Conservation (phyloP, 2,888 invertebrate genomes). For the Vesta saturnalis region DNA sequence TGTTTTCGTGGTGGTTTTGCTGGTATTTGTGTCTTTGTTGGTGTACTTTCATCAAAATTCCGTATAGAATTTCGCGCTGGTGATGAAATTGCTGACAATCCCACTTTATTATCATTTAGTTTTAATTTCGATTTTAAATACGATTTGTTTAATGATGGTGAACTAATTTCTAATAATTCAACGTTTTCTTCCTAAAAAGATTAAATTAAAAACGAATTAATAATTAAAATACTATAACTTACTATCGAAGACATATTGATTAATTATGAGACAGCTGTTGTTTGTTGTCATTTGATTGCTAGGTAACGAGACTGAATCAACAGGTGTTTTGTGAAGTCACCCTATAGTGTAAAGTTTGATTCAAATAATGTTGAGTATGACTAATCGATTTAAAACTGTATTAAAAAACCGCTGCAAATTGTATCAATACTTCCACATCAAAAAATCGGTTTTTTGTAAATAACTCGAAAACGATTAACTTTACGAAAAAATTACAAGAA, state of each 20-base stretch:
- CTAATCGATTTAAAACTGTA: too few species aligned
- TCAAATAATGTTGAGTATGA: too few species aligned
- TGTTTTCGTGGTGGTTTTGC: slow-evolving; percentile 7
- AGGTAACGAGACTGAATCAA: background rate
- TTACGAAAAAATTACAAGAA: too few species aligned
- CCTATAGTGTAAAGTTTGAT: too few species aligned
- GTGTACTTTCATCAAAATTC: slow-evolving; percentile 8
- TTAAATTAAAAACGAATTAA: slow-evolving; percentile 1
- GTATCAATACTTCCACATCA: too few species aligned
- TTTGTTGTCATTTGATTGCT: background rate
- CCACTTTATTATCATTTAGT: slow-evolving; percentile 24
- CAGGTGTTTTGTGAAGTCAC: too few species aligned
- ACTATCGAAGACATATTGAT: slow-evolving; percentile 25
- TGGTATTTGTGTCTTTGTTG: background rate
- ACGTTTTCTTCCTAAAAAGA: slow-evolving; percentile 46
- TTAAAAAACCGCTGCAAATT: too few species aligned
- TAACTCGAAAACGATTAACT: too few species aligned
- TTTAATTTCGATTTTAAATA: slow-evolving; percentile 25
- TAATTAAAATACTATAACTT: background rate
- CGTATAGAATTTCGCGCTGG: slow-evolving; percentile 15
- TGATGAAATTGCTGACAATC: slow-evolving; percentile 17
- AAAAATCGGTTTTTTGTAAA: too few species aligned
- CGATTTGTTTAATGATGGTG: slow-evolving; percentile 32
- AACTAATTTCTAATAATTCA: slow-evolving; percentile 44
- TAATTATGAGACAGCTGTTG: slow-evolving; percentile 3